Percentiles rank a stretch among this genome's conserved stretches.
These are phyloP conservation scores for Tarsius wallacei DNA, from an alignment of 2,797 vertebrate genomes.

Conservation along the genomic window DNA sequence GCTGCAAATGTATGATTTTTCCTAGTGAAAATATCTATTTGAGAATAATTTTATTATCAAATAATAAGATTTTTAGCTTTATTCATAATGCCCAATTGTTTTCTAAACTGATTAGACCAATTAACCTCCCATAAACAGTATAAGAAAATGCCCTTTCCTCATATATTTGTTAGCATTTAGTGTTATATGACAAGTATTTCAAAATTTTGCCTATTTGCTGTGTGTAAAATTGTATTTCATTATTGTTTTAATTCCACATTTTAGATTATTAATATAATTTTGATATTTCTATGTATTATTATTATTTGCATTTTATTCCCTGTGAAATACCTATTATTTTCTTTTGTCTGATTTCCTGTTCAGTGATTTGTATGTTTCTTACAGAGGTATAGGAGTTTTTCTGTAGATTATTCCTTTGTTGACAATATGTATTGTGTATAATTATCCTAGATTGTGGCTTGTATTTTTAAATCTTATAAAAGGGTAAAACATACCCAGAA, in stretches of 20 bases:
- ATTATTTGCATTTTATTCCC: background rate
- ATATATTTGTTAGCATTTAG: background rate
- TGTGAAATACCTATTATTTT: background rate
- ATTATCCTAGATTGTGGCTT: background rate
- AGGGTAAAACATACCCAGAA: background rate
- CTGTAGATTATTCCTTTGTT: background rate
- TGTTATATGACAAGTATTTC: background rate
- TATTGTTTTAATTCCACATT: background rate
- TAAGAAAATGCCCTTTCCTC: background rate
- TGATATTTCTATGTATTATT: background rate
- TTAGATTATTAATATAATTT: background rate
- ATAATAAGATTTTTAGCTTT: background rate
- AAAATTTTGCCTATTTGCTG: background rate
- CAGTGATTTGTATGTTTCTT: background rate
- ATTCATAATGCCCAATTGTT: background rate
- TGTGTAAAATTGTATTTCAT: background rate
- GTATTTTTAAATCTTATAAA: background rate
- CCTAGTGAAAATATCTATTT: background rate
- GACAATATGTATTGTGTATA: background rate
- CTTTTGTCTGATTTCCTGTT: background rate
- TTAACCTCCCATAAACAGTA: background rate
- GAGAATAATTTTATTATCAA: background rate
- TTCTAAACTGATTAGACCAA: background rate
- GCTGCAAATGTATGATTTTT: background rate
- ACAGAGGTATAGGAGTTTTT: background rate